Evolutionary conservation across 2,797 vertebrate species (phyloP), one percentile per base, ranked within the genome.

Genomic region (Eupleurogrammus muticus): DNA sequence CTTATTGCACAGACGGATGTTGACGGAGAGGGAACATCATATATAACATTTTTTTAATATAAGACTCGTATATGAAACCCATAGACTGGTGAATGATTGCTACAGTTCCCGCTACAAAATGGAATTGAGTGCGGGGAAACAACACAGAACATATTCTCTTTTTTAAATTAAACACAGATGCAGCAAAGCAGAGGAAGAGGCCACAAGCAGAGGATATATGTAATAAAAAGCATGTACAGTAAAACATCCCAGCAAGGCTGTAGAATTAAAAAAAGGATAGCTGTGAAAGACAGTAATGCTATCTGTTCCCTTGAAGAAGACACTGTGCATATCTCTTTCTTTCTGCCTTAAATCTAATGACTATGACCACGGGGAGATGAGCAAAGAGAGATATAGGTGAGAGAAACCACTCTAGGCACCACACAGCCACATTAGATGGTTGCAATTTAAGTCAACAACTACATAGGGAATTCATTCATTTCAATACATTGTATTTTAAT

Each of bases 1-100:
- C 77, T 88, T 82, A 89, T 90, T 70, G 32, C 54, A 36, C 53
- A 68, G 63, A 73, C 58, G 23, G 23, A 71, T 81, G 82, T 87
- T 87, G 89, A 87, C 67, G 16, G 73, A 84, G 64, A 83, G 23
- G 47, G 47, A 73, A 84, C 67, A 84, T 83, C 73, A 71, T 84
- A 88, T 84, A 81, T 81, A 79, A 67, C n/a, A 44, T 57, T 70
- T 77, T 77, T 88, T 88, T 78, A 71, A 87, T 88, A 76, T 89
- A 79, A 76, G 64, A 81, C 73, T 86, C 78, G 73, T 77, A 83
- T 86, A 85, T 86, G 77, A 87, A 84, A 87, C 60, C 80, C 75
- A 76, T 70, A 68, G 66, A 70, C 20, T 77, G 68, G 81, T 42
- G 70, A 64, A 70, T 80, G 70, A 90, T 81, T 84, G 66, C 68